Base-by-base conservation (phyloP, 2,888 invertebrate species). In the Torymus tubicola region DNA sequence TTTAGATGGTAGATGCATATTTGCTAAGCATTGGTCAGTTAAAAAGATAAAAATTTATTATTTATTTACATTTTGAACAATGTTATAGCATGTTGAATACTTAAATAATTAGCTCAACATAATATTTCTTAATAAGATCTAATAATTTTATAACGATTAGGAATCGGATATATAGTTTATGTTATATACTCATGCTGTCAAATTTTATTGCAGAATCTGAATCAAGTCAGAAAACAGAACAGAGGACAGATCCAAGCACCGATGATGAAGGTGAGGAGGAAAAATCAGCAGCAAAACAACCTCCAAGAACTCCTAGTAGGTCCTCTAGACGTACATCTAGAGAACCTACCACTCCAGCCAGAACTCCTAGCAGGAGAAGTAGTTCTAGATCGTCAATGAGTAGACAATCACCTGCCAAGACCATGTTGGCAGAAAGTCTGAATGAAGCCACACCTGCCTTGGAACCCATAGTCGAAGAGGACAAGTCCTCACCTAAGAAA, bases 231-330 rank as follows among this genome's bases (percentile, higher is more conserved):
- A 77, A 80, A 55, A 11, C 53, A 24, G 81, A 80, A 14, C 58
- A 69, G 50, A 67, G 50, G 10, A 73, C 79, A n/a, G 83, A 83
- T 1, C 42, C 8, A 42, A 42, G 42, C 12, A 78, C 78, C 12
- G 82, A 82, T 76, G 84, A 86, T 69, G 85, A 85, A 11, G 80
- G 74, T 85, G 77, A 82, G 73, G 24, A 83, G 82, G 86, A 87
- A 67, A 87, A 83, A 76, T 83, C 86, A 2, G 84, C 86, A 3
- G 18, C 84, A 1, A 87, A 85, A 79, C 64, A 84, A 11, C 85
- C 87, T 1, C 86, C 87, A 0, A 87, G 87, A 82, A 88, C 89
- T 4, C 86, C 89, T 3, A 86, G 87, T n/a, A 83, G 87, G 82
- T 84, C 89, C 60, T 86, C 88, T 0, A 86, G 88, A 8, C 87